These are phyloP conservation scores for Mechanitis messenoides DNA, from an alignment of 2,888 invertebrate species.

Conservation along the genomic window DNA sequence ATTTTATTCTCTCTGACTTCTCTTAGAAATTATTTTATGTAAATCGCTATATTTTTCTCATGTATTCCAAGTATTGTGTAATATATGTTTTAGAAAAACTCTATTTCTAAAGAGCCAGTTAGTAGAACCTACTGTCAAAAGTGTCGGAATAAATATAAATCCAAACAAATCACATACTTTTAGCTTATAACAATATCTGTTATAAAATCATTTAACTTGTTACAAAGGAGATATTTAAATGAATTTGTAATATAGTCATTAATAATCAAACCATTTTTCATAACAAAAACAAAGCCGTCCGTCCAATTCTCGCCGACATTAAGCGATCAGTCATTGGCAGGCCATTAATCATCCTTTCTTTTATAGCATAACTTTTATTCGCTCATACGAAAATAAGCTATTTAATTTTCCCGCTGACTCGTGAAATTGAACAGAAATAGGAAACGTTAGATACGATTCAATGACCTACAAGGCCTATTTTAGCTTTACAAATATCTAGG, in stretches of 20 bases:
- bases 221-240: not conserved
- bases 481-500: not conserved
- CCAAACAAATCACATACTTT: no score
- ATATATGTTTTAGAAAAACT: no score
- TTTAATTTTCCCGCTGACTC: slow-evolving; percentile 20
- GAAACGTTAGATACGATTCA: slow-evolving; percentile 7
- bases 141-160: no score
- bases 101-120: no score
- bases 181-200: not conserved
- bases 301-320: slow-evolving; percentile 37
- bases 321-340: slow-evolving; percentile 38
- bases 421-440: slow-evolving; percentile 18
- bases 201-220: not conserved
- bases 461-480: slow-evolving; percentile 1
- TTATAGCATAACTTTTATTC: slow-evolving; percentile 41
- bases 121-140: no score
- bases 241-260: not conserved
- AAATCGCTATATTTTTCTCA: no score
- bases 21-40: not conserved
- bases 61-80: no score
- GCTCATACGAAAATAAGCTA: slow-evolving; percentile 35
- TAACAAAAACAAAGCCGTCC: slow-evolving; percentile 27
- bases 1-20: not conserved
- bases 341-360: slow-evolving; percentile 42
- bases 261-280: slow-evolving; percentile 5